These are phyloP conservation scores for Odontamblyopus rebecca DNA, from an alignment of 2,797 vertebrate species.

Conservation along the genomic window DNA sequence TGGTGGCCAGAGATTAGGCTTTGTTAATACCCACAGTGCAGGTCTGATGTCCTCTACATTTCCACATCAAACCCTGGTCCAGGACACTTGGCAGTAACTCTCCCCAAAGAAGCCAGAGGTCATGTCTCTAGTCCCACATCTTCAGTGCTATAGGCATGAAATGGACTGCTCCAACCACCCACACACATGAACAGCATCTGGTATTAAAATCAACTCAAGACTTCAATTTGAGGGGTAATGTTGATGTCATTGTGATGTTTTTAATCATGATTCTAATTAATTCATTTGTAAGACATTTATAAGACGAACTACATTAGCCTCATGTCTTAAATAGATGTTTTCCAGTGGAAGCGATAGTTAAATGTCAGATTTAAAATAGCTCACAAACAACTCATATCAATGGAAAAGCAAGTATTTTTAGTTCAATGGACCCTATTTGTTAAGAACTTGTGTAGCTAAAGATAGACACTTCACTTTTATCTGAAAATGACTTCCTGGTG, in stretches of 20 bases:
- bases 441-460: constrained; percentile 41
- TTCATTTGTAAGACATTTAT: background rate
- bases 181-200: constrained; percentile 4
- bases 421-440: constrained; percentile 48
- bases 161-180: constrained; percentile 5
- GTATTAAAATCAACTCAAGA: constrained; percentile 7
- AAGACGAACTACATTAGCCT: background rate
- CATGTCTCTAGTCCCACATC: constrained; percentile 14
- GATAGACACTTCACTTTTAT: constrained; percentile 52
- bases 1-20: constrained; percentile 13
- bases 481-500: constrained; percentile 47
- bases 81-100: constrained; percentile 27
- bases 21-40: constrained; percentile 15
- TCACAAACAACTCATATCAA: constrained; percentile 48
- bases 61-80: constrained; percentile 14
- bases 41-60: constrained; percentile 4
- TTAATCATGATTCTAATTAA: background rate
- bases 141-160: constrained; percentile 6
- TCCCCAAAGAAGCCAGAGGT: constrained; percentile 31
- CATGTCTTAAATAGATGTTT: constrained; percentile 16
- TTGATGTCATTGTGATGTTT: constrained; percentile 5
- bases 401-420: constrained; percentile 55
- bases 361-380: constrained; percentile 61
- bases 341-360: constrained; percentile 30
- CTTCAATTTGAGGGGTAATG: background rate